Evolutionary conservation across 2,113 vertebrate species (phyloP).

Genomic region (Notiomystis cincta): DNA sequence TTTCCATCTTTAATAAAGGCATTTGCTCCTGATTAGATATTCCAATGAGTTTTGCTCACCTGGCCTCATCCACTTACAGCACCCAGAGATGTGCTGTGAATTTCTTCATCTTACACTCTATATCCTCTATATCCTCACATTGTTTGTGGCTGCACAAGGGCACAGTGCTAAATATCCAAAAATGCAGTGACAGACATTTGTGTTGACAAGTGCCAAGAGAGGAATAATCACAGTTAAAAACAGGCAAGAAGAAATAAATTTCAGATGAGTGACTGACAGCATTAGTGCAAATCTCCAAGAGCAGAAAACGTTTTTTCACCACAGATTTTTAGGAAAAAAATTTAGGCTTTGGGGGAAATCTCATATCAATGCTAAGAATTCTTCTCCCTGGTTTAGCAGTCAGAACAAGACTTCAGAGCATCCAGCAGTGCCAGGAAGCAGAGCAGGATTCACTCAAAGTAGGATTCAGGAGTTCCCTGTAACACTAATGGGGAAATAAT

Average conservation of each 20-base stretch:
- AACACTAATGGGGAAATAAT: background rate
- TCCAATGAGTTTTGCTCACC: background rate
- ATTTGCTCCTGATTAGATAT: background rate
- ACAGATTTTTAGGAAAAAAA: background rate
- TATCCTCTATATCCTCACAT: too few relatives aligned
- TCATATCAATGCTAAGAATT: fast-evolving
- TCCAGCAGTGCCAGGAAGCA: background rate
- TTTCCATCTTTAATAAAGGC: background rate
- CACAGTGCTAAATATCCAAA: background rate
- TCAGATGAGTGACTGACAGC: background rate
- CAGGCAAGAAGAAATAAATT: background rate
- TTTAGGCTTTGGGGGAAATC: background rate
- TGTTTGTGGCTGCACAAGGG: too few relatives aligned
- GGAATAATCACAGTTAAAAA: background rate
- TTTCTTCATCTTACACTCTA: background rate
- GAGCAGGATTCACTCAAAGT: fast-evolving
- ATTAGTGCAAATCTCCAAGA: background rate
- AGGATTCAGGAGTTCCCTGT: background rate
- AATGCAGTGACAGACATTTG: background rate
- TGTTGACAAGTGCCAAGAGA: background rate
- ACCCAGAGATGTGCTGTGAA: background rate
- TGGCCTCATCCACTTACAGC: background rate
- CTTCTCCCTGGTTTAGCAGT: background rate
- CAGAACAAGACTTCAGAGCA: background rate
- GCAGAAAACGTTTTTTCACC: background rate